Conservation (phyloP, 2,113 vertebrate genomes). For the Cynocephalus volans region DNA sequence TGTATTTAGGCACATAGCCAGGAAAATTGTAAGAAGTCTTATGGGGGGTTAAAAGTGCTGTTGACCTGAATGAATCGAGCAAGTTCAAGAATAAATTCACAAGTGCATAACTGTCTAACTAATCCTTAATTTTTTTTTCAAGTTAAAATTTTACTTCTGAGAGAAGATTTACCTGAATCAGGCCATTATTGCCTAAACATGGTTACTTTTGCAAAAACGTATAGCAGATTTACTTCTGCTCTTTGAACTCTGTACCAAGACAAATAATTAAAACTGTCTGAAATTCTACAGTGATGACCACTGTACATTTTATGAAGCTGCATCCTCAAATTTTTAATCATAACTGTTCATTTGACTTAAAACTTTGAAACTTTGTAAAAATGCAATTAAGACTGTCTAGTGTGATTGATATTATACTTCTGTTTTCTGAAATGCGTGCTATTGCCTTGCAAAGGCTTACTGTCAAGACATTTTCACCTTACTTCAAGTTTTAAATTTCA, state of each 20-base stretch:
- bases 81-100: background rate
- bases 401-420: background rate
- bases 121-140: background rate
- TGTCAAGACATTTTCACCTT: background rate
- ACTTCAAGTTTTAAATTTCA: conserved; percentile 2
- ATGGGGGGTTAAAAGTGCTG: background rate
- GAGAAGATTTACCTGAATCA: background rate
- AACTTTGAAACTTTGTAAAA: background rate
- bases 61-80: conserved; percentile 37
- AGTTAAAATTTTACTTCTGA: conserved; percentile 50
- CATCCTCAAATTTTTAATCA: background rate
- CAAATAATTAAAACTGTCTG: conserved; percentile 1
- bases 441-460: background rate
- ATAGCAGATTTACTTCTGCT: background rate
- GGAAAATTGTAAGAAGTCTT: conserved; percentile 41
- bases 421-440: background rate
- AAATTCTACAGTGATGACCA: background rate
- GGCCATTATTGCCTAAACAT: background rate
- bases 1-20: conserved; percentile 14
- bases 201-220: background rate
- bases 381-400: background rate
- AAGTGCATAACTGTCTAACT: background rate
- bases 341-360: background rate
- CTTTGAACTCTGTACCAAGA: conserved; percentile 27
- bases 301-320: background rate